A percentile compares a stretch with the other conserved stretches of the same genome.
Evolutionary conservation across 2,888 invertebrate genomes (phyloP).

Genomic region (Hypomecis atomaria): DNA sequence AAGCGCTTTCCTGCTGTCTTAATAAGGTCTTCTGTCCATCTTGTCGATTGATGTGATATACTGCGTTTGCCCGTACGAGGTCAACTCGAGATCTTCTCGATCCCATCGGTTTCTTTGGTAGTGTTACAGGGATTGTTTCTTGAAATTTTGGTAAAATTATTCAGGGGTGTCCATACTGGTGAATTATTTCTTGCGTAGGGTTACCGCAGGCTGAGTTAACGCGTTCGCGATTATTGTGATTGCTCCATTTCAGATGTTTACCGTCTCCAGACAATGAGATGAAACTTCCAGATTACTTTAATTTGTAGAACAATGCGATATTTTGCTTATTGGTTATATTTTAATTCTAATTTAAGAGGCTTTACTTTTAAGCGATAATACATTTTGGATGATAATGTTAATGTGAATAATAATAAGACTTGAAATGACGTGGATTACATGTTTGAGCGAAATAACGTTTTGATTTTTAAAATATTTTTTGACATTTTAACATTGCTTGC

Average conservation of each 20-base stretch:
- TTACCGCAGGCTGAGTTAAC: constrained; percentile 35
- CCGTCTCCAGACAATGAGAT: constrained; percentile 28
- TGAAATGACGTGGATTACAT: neutral
- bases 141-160: no score
- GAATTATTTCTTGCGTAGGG: constrained; percentile 20
- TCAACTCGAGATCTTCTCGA: no score
- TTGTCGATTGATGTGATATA: no score
- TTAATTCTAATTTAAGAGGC: neutral
- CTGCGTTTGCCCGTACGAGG: no score
- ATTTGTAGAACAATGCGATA: constrained; percentile 22
- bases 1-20: no score
- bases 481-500: no score
- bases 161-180: constrained; percentile 18
- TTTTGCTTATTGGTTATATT: constrained; percentile 15
- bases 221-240: constrained; percentile 33
- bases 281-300: constrained; percentile 26
- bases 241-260: constrained; percentile 31
- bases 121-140: no score
- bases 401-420: neutral
- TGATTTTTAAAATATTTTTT: neutral
- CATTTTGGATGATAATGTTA: constrained; percentile 2
- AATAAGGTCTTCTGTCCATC: no score
- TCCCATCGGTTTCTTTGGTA: no score
- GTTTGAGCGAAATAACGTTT: neutral
- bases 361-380: constrained; percentile 9